Base-by-base conservation (phyloP, 2,888 invertebrate genomes). In the Spilarctia lutea region DNA sequence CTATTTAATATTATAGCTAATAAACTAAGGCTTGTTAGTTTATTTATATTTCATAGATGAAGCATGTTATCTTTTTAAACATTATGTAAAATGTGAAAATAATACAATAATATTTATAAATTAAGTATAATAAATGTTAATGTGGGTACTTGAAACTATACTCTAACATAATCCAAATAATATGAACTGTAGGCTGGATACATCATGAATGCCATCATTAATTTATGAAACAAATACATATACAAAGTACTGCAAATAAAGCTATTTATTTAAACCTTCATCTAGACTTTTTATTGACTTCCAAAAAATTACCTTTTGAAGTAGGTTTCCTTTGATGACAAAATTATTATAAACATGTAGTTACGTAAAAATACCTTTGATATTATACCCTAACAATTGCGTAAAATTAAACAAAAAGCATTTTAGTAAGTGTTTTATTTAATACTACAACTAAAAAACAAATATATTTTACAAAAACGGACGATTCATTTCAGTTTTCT, bases 401-500 rank as follows among this genome's bases (percentile, higher is more conserved):
- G 7, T 63, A 16, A 18, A 63, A 30, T 63, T 30, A 30, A 30
- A 65, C 65, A n/a, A 66, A 66, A 6, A 0, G 3, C n/a, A 35
- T 42, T 71, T 4, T 45, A 71, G 20, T 71, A 63, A 71, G 42
- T 24, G n/a, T 33, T 66, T 68, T 68, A 68, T 65, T 48, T 52
- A 72, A 56, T 60, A 27, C 72, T 72, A 72, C 52, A 66, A 7
- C 20, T 68, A 71, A 42, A 30, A 30, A 65, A 13, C 27, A 45
- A 30, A 16, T 27, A 72, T 20, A 48, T 65, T 81, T 87, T 93
- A 95, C 88, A 98, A 96, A 91, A 97, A 98, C 71, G 97, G 96
- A 83, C 98, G 96, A 85, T 98, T 97, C 96, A 97, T 97, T 83
- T 96, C 96, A 0, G 96, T 97, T 75, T 97, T 96, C 91, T 97